phyloP scores from a whole-genome alignment of 2,113 vertebrate species.

The Spea multiplicata region DNA sequence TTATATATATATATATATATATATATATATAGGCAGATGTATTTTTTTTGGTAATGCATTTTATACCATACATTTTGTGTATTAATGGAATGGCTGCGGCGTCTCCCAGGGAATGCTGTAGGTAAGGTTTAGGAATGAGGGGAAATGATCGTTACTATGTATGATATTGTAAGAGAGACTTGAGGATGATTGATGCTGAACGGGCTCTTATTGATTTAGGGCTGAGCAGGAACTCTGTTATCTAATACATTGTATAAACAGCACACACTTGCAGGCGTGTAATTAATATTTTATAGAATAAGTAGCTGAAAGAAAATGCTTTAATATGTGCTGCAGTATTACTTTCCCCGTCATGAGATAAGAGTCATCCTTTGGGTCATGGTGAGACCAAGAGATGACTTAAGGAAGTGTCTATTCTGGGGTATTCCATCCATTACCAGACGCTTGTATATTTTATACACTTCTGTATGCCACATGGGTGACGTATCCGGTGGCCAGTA shows the following conservation, averaged over 20 bases:
- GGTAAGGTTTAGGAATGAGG: constrained; percentile 30
- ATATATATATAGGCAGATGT: too few species aligned
- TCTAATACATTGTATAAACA: constrained; percentile 69
- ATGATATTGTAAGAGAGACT: constrained; percentile 49
- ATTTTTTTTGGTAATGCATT: too few species aligned
- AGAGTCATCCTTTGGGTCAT: constrained; percentile 69
- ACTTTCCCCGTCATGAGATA: constrained; percentile 73
- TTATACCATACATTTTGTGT: too few species aligned
- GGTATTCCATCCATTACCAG: constrained; percentile 50
- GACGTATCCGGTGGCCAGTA: too few species aligned
- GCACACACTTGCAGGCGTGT: constrained; percentile 64
- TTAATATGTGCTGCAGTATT: constrained; percentile 75
- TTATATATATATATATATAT: too few species aligned
- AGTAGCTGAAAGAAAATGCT: constrained; percentile 75
- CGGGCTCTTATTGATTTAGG: constrained; percentile 79
- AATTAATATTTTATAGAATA: constrained; percentile 89
- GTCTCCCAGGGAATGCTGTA: constrained; percentile 13
- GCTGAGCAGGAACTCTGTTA: constrained; percentile 71
- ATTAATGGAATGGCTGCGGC: background rate
- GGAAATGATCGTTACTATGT: constrained; percentile 32
- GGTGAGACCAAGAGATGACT: constrained; percentile 64
- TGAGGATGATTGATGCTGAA: constrained; percentile 69
- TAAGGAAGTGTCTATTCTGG: constrained; percentile 69
- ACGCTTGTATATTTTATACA: constrained; percentile 32
- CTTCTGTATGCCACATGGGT: too few species aligned